A percentile compares a stretch with the other conserved stretches of the same genome.
Evolutionary conservation across 1,140 invertebrate genomes (phyloP).

Genomic region (Antheraea mylitta): DNA sequence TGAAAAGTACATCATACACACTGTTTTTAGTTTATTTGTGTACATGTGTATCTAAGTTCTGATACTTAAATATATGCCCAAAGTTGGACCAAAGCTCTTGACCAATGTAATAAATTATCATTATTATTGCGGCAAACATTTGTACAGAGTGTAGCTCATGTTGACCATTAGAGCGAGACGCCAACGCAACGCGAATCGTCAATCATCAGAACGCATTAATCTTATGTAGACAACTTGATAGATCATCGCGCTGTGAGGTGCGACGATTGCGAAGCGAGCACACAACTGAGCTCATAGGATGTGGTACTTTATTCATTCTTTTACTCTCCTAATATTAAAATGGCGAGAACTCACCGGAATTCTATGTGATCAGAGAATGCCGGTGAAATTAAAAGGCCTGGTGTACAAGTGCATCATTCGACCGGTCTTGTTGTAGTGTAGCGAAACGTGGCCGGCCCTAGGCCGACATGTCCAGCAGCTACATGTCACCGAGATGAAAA

Average conservation of each 20-base stretch:
- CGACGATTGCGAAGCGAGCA: constrained; percentile 24
- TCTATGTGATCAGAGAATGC: too few species aligned
- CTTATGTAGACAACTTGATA: constrained; percentile 77
- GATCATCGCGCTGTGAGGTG: constrained; percentile 59
- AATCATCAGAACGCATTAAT: constrained; percentile 77
- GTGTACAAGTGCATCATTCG: too few species aligned
- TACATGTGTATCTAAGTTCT: too few species aligned
- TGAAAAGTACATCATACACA: too few species aligned
- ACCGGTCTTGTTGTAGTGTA: too few species aligned
- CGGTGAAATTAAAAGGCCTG: too few species aligned
- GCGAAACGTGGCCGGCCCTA: too few species aligned
- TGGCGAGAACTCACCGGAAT: too few species aligned
- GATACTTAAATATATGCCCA: neutral
- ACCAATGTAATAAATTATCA: neutral
- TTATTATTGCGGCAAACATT: constrained; percentile 15
- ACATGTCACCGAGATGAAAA: too few species aligned
- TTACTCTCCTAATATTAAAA: too few species aligned
- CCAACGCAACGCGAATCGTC: constrained; percentile 69
- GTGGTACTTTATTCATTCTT: constrained; percentile 25
- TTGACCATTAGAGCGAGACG: constrained; percentile 63
- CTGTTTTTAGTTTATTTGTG: too few species aligned
- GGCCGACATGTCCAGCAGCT: too few species aligned
- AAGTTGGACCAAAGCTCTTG: neutral
- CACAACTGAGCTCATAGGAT: constrained; percentile 31
- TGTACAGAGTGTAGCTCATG: constrained; percentile 49